Base-by-base conservation (phyloP, 1,140 invertebrate genomes). In the Halictus rubicundus region DNA sequence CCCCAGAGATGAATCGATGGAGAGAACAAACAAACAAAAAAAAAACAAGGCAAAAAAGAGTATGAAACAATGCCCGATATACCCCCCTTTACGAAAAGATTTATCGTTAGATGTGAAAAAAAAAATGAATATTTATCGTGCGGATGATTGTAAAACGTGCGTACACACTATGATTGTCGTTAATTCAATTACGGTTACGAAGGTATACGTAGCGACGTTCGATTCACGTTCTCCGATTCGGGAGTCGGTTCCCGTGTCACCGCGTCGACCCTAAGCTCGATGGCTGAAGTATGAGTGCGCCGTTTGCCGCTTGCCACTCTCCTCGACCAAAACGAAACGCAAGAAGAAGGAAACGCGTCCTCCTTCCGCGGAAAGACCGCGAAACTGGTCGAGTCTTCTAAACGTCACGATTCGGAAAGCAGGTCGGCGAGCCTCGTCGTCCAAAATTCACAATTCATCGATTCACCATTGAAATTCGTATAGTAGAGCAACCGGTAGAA, bases 51-150 rank as follows among this genome's bases (percentile, higher is more conserved):
- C 42, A 14, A 1, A 46, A 46, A 46, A 46, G 42, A 46, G 42
- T 12, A 46, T 46, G 66, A 59, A 25, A 75, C 32, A 66, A 60
- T 39, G 70, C 84, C 69, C 74, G 70, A 79, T 54, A 68, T 54
- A 75, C 74, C 54, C 54, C 54, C 83, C 46, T 60, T 82, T 85
- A 79, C 72, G 74, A 82, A 82, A 46, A 91, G 90, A 91, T 92
- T 92, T 92, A 93, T 92, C 90, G 91, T 92, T 93, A 92, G 90
- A 91, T 93, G 91, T 93, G 91, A 92, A 86, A 54, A 83, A 92
- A 86, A 54, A 83, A 86, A 91, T 88, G 72, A 88, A 91, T 92
- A 90, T 89, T 92, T 92, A 92, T 91, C 90, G 88, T 91, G 90
- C 87, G 91, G 89, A 91, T 89, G 89, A 91, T 84, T 91, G 88